phyloP scores from a whole-genome alignment of 2,797 vertebrate genomes.

The Manis crassicaudata region DNA sequence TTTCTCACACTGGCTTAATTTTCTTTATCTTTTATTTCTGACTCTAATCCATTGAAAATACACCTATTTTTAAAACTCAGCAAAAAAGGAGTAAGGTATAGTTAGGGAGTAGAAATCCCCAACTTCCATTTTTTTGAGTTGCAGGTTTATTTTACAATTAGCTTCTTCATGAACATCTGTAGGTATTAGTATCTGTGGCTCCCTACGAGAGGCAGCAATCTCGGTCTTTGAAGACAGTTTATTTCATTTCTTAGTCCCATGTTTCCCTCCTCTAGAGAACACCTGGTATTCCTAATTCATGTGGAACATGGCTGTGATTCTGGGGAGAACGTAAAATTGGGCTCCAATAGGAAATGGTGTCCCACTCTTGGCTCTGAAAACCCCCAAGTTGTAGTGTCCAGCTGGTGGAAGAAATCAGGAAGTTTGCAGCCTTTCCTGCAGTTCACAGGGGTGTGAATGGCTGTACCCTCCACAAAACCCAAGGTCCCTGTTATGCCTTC shows the following conservation, averaged over 20 bases:
- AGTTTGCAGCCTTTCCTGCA: neutral
- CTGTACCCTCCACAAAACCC: neutral
- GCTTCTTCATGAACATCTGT: neutral
- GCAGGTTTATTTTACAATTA: neutral
- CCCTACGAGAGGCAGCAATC: neutral
- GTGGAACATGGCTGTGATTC: neutral
- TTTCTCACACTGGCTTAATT: neutral
- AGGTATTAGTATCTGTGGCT: too few species aligned
- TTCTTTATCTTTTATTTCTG: neutral
- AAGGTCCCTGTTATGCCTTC: neutral
- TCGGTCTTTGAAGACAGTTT: neutral
- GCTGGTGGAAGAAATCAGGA: neutral
- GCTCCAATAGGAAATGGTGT: neutral
- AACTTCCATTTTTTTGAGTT: neutral
- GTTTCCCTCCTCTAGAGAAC: neutral
- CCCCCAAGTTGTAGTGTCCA: neutral
- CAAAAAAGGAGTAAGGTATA: neutral
- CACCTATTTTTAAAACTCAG: neutral
- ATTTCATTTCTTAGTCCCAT: neutral
- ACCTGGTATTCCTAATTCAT: neutral
- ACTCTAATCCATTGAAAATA: neutral
- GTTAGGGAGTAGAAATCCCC: neutral
- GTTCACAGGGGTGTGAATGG: neutral
- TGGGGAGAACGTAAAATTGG: neutral
- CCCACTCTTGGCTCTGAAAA: neutral